Evolutionary conservation across 1,140 invertebrate species (phyloP).

Genomic region (Drosophila tani): DNA sequence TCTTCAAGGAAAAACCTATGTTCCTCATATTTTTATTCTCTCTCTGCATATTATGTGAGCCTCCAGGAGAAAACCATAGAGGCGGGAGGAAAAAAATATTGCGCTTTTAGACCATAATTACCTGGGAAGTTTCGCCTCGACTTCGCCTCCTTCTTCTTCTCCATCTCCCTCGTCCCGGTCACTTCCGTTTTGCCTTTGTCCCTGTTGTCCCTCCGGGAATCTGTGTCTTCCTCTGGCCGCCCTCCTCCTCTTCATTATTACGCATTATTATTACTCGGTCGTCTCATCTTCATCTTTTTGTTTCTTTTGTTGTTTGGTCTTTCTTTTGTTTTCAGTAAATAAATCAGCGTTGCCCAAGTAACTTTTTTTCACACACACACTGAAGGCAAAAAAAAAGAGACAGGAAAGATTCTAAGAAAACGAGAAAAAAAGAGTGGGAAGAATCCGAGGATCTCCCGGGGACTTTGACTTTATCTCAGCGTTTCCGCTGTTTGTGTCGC

Average conservation of each 20-base stretch:
- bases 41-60: slow-evolving; percentile 15
- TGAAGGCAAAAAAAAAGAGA: background rate
- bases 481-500: slow-evolving; percentile 40
- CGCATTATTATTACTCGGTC: slow-evolving; percentile 72
- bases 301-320: slow-evolving; percentile 45
- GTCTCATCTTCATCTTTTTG: slow-evolving; percentile 29
- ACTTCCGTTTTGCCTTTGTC: slow-evolving; percentile 68
- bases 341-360: slow-evolving; percentile 77
- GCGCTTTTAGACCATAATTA: slow-evolving; percentile 82
- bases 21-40: background rate
- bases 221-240: slow-evolving; percentile 7
- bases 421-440: background rate
- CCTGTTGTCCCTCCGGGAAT: slow-evolving; percentile 52
- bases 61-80: slow-evolving; percentile 20
- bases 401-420: background rate
- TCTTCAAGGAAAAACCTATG: too few species aligned
- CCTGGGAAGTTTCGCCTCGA: slow-evolving; percentile 72
- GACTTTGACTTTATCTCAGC: slow-evolving; percentile 27
- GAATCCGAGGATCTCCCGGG: slow-evolving; percentile 10
- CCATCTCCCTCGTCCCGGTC: slow-evolving; percentile 49
- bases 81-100: slow-evolving; percentile 61
- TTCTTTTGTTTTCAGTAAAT: slow-evolving; percentile 79
- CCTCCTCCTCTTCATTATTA: slow-evolving; percentile 65
- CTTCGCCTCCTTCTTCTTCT: slow-evolving; percentile 14
- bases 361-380: slow-evolving; percentile 65